Percentiles rank a stretch among this genome's conserved stretches.
phyloP scores from a whole-genome alignment of 2,113 vertebrate species.

The Upupa epops region DNA sequence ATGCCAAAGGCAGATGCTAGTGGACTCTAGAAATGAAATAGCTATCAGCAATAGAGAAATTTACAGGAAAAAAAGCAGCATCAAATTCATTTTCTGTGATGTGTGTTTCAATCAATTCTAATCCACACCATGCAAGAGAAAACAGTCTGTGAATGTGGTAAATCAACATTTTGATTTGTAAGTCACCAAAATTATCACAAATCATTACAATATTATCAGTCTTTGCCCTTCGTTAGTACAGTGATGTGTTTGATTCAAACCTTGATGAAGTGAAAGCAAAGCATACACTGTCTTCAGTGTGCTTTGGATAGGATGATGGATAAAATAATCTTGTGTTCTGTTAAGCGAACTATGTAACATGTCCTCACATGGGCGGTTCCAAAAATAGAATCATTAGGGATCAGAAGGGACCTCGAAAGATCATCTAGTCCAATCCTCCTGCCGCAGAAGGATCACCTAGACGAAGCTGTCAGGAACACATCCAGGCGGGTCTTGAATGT shows the following conservation, averaged over 20 bases:
- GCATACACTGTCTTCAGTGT: not conserved
- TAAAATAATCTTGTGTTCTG: not conserved
- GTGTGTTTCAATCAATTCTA: not conserved
- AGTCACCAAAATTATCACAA: not conserved
- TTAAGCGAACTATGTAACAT: not conserved
- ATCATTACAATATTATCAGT: not conserved
- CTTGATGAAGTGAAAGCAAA: not conserved
- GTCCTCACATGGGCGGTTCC: not conserved
- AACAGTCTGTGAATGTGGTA: not conserved
- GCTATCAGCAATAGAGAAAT: not conserved
- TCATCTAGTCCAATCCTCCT: too few species aligned
- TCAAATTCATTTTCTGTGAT: not conserved
- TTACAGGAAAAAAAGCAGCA: not conserved
- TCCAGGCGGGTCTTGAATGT: too few species aligned
- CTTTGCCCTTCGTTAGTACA: not conserved
- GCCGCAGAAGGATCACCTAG: too few species aligned
- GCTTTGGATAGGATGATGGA: not conserved
- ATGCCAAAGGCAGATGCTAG: not conserved
- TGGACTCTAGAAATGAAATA: not conserved
- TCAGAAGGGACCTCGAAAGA: too few species aligned
- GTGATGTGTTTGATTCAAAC: not conserved
- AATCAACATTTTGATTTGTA: conserved; percentile 17
- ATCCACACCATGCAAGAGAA: not conserved
- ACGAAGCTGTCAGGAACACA: too few species aligned
- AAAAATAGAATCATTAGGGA: too few species aligned